phyloP scores from a whole-genome alignment of 1,140 invertebrate genomes.

The Leptopilina clavipes region DNA sequence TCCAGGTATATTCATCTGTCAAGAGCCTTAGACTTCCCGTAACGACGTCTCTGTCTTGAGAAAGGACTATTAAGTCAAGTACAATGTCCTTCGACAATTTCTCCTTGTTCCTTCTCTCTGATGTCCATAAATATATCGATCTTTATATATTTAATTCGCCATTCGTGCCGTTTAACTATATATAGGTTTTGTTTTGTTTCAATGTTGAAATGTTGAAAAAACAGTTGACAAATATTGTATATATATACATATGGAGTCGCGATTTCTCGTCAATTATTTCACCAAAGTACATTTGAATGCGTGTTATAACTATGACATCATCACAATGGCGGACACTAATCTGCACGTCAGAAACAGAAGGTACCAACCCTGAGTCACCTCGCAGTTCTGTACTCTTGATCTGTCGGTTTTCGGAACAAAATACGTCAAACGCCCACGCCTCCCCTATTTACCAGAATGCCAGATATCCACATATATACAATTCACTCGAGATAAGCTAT shows the following conservation, averaged over 20 bases:
- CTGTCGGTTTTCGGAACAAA: conserved; percentile 72
- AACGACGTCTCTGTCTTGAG: conserved; percentile 51
- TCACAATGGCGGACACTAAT: conserved; percentile 76
- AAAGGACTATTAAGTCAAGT: conserved; percentile 31
- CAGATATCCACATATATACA: background rate
- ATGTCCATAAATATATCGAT: conserved; percentile 24
- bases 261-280: conserved; percentile 9
- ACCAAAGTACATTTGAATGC: conserved; percentile 64
- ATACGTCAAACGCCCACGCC: conserved; percentile 71
- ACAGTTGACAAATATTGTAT: no score
- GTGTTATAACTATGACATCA: conserved; percentile 74
- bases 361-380: conserved; percentile 58
- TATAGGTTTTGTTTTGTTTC: no score
- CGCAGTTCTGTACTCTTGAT: conserved; percentile 66
- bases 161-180: no score
- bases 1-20: conserved; percentile 73
- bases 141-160: background rate
- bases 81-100: background rate
- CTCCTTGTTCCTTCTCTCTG: background rate
- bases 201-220: no score
- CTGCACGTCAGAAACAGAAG: conserved; percentile 74
- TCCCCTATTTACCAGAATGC: background rate
- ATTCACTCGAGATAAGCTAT: background rate
- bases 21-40: conserved; percentile 66
- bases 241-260: no score